Base-by-base conservation (phyloP, 1,140 invertebrate species). In the Papilio polyxenes region DNA sequence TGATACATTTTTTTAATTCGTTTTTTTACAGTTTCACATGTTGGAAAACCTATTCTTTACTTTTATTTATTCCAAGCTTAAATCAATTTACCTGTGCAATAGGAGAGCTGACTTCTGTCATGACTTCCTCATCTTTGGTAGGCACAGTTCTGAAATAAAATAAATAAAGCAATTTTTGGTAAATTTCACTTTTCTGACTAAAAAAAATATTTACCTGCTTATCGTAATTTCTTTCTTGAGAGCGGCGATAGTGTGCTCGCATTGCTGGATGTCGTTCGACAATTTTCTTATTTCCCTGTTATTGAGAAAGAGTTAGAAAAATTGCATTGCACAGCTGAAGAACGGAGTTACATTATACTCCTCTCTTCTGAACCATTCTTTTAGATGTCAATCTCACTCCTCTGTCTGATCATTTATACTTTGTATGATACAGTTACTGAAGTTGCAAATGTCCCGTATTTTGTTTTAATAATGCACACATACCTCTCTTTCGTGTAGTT, bases 401-500 rank as follows among this genome's bases (percentile, higher is more conserved):
- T 11, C 13, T 51, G 2, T 0, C 0, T 51, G 13, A 9, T 51
- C 10, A 51, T 51, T 9, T 51, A 13, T 3, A 51, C 13, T 9
- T 51, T 51, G 69, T 74, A 74, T 6, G 9, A 7, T 74, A 40
- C 31, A 37, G 5, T 1, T 74, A 51, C 74, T 49, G 17, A n/a
- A 2, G 15, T 31, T 1, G 1, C 15, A 72, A 74, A 76, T 81
- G 51, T n/a, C 56, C 2, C 17, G 9, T 9, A 44, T 44, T 10
- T 17, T 17, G 51, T 17, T 1, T 17, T 20, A 59, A 76, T 31
- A 59, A 23, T 76, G 48, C 48, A n/a, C 2, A 31, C 23, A 31
- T 85, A 93, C 92, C 90, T 93, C 20, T 93, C 91, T 81, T 90
- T 91, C 6, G 85, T 81, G 10, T 85, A n/a, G 48, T 89, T 90